These are phyloP conservation scores for Macquaria ambigua DNA, from an alignment of 2,113 vertebrate species.

Conservation along the genomic window DNA sequence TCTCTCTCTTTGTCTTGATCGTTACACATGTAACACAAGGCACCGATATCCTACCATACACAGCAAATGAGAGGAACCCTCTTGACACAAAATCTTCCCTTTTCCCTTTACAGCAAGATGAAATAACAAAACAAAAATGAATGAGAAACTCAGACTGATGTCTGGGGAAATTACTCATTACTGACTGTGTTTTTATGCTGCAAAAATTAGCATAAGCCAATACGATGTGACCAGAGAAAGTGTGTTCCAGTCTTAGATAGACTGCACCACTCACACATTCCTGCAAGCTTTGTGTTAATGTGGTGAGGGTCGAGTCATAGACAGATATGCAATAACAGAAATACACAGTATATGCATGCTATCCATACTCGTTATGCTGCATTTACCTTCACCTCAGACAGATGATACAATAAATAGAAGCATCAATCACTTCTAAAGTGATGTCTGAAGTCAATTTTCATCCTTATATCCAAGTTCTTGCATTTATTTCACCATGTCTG, in stretches of 20 bases:
- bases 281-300: constrained; percentile 4
- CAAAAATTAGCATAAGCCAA: constrained; percentile 52
- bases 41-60: constrained; percentile 15
- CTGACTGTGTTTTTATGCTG: constrained; percentile 38
- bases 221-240: constrained; percentile 40
- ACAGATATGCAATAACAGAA: constrained; percentile 8
- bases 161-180: constrained; percentile 61
- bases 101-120: constrained; percentile 15
- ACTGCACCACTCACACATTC: constrained; percentile 8
- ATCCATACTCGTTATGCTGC: constrained; percentile 13
- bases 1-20: background rate
- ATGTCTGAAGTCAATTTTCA: background rate
- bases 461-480: background rate
- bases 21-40: constrained; percentile 25
- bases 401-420: constrained; percentile 7
- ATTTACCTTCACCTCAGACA: constrained; percentile 33
- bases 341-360: constrained; percentile 2
- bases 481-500: background rate
- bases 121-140: constrained; percentile 56
- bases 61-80: constrained; percentile 32
- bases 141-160: constrained; percentile 33
- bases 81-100: constrained; percentile 24
- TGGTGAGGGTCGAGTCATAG: constrained; percentile 7
- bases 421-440: constrained; percentile 20
- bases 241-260: constrained; percentile 3